phyloP scores from a whole-genome alignment of 2,888 invertebrate genomes.

The Erebia epiphron region DNA sequence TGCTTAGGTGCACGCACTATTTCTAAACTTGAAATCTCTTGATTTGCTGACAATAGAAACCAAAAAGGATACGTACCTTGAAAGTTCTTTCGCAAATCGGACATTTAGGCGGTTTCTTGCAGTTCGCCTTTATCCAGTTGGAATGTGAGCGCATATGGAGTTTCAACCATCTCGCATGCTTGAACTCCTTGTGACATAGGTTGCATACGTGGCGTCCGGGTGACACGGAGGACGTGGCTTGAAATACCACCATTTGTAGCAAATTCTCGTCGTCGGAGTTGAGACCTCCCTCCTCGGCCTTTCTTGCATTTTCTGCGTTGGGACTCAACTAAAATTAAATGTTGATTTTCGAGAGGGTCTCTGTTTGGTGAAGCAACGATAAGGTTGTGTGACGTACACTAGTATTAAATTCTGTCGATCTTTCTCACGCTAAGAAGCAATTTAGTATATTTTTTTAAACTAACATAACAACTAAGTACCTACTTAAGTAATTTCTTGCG shows the following conservation, averaged over 20 bases:
- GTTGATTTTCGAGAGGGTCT: not conserved
- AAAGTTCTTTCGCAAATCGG: slow-evolving; percentile 84
- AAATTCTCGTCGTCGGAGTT: slow-evolving; percentile 76
- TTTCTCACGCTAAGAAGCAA: too few species aligned
- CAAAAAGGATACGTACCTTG: slow-evolving; percentile 43
- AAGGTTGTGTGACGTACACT: not conserved
- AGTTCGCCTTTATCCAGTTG: slow-evolving; percentile 86
- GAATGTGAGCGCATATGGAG: slow-evolving; percentile 85
- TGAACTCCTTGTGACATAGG: slow-evolving; percentile 85
- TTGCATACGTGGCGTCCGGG: slow-evolving; percentile 85
- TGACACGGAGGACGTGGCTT: slow-evolving; percentile 79
- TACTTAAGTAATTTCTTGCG: too few species aligned
- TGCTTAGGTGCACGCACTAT: too few species aligned
- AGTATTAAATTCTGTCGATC: too few species aligned
- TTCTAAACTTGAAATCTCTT: too few species aligned
- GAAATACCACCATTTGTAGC: slow-evolving; percentile 73
- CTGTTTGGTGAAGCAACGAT: not conserved
- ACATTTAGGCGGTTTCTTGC: slow-evolving; percentile 85
- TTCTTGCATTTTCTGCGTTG: slow-evolving; percentile 37
- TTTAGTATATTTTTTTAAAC: too few species aligned
- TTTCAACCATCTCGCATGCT: slow-evolving; percentile 84
- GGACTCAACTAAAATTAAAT: slow-evolving; percentile 32
- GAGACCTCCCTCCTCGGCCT: slow-evolving; percentile 56
- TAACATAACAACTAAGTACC: too few species aligned
- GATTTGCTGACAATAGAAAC: not conserved